A percentile compares a stretch with the other conserved stretches of the same genome.
Evolutionary conservation across 2,797 vertebrate species (phyloP).

Genomic region (Sciurus vulgaris): DNA sequence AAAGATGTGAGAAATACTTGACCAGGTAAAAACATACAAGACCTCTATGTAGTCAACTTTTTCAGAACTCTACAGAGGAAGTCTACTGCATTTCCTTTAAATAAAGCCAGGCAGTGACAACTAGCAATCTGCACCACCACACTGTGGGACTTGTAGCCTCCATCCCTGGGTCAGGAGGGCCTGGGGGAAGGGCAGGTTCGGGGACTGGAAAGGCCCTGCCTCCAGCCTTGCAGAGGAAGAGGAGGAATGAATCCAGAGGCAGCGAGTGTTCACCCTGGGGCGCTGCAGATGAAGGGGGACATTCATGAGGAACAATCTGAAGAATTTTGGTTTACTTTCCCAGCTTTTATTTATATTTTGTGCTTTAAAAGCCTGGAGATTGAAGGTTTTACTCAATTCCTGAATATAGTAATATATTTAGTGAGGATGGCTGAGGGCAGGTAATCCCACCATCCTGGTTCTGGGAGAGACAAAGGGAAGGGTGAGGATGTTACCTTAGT

Average conservation of each 20-base stretch:
- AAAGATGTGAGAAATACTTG: conserved; percentile 91
- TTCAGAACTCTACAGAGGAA: conserved; percentile 76
- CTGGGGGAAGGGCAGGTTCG: conserved; percentile 10
- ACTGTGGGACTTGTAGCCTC: conserved; percentile 69
- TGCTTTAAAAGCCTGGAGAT: conserved; percentile 74
- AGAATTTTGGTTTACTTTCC: conserved; percentile 72
- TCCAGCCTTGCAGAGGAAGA: conserved; percentile 56
- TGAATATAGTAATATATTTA: conserved; percentile 54
- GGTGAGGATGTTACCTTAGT: conserved; percentile 81
- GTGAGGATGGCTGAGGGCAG: conserved; percentile 65
- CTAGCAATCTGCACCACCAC: conserved; percentile 46
- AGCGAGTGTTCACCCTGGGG: conserved; percentile 65
- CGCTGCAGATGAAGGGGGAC: conserved; percentile 73
- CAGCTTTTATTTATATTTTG: conserved; percentile 67
- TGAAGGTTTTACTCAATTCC: conserved; percentile 66
- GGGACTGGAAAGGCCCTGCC: conserved; percentile 72
- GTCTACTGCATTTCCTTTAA: conserved; percentile 85
- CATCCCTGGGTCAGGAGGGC: conserved; percentile 61
- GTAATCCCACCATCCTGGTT: conserved; percentile 59
- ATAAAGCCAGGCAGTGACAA: conserved; percentile 84
- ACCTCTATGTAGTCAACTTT: conserved; percentile 81
- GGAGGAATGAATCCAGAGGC: conserved; percentile 66
- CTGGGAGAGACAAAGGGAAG: conserved; percentile 43
- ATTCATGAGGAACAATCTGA: conserved; percentile 73
- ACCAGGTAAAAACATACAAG: conserved; percentile 87